These are phyloP conservation scores for Ceratoteleas bidentatus DNA, from an alignment of 1,140 invertebrate genomes.

Conservation along the genomic window DNA sequence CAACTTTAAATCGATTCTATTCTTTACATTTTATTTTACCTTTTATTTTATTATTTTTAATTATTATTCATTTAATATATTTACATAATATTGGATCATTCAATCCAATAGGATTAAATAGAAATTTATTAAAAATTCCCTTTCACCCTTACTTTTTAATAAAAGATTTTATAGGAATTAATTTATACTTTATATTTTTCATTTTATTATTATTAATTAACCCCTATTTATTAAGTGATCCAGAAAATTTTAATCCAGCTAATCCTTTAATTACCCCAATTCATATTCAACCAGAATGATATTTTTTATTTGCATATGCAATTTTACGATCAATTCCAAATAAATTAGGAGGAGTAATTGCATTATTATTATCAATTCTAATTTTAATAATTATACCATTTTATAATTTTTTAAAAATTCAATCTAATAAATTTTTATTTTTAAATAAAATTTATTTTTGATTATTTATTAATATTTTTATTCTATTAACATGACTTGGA, in stretches of 20 bases:
- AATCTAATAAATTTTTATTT: conserved; percentile 86
- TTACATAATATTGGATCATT: conserved; percentile 84
- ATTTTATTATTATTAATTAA: conserved; percentile 72
- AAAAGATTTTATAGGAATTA: conserved; percentile 84
- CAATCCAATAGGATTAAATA: conserved; percentile 84
- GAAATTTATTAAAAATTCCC: conserved; percentile 84
- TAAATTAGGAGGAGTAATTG: conserved; percentile 87
- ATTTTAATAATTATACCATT: conserved; percentile 82
- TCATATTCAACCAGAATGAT: conserved; percentile 89
- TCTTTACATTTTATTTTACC: conserved; percentile 87
- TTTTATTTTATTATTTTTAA: conserved; percentile 84
- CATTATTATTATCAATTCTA: conserved; percentile 84
- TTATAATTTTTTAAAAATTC: conserved; percentile 80
- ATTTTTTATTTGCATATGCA: conserved; percentile 89
- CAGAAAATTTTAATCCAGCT: conserved; percentile 85
- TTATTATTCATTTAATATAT: conserved; percentile 84
- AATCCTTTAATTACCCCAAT: conserved; percentile 86
- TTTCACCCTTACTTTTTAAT: conserved; percentile 83
- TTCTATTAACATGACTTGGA: conserved; percentile 86
- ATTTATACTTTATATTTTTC: conserved; percentile 80
- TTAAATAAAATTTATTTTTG: conserved; percentile 85
- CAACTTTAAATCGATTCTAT: conserved; percentile 87
- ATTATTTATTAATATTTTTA: conserved; percentile 80
- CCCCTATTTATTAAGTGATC: conserved; percentile 84
- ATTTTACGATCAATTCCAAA: conserved; percentile 88